These are phyloP conservation scores for Oppia nitens DNA, from an alignment of 1,140 invertebrate genomes.

Conservation along the genomic window DNA sequence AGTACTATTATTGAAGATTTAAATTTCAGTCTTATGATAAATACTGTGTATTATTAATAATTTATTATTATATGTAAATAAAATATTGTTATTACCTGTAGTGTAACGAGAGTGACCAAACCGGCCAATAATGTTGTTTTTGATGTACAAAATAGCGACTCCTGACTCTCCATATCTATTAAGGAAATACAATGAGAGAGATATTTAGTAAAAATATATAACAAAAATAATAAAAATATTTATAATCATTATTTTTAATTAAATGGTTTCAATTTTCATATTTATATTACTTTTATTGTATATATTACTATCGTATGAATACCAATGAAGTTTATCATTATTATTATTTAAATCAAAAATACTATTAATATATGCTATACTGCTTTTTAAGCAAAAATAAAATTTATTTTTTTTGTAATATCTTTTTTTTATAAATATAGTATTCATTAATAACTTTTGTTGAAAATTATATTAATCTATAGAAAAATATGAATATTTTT, in stretches of 20 bases:
- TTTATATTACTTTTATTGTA: background rate
- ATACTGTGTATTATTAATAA: background rate
- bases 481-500: too few species aligned
- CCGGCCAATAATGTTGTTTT: conserved; percentile 8
- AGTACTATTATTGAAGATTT: background rate
- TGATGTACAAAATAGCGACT: conserved; percentile 10
- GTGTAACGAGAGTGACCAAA: conserved; percentile 4
- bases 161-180: too few species aligned
- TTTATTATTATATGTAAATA: background rate
- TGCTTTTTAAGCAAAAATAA: too few species aligned
- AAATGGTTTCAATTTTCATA: background rate
- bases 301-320: background rate
- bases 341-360: too few species aligned
- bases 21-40: background rate
- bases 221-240: background rate
- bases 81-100: conserved; percentile 2
- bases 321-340: background rate
- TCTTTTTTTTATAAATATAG: too few species aligned
- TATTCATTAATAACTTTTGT: too few species aligned
- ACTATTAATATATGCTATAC: too few species aligned
- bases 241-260: background rate
- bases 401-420: too few species aligned
- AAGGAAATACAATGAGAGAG: too few species aligned
- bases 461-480: too few species aligned
- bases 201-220: background rate